phyloP scores from a whole-genome alignment of 1,140 invertebrate genomes.

The Neotoxoptera formosana region DNA sequence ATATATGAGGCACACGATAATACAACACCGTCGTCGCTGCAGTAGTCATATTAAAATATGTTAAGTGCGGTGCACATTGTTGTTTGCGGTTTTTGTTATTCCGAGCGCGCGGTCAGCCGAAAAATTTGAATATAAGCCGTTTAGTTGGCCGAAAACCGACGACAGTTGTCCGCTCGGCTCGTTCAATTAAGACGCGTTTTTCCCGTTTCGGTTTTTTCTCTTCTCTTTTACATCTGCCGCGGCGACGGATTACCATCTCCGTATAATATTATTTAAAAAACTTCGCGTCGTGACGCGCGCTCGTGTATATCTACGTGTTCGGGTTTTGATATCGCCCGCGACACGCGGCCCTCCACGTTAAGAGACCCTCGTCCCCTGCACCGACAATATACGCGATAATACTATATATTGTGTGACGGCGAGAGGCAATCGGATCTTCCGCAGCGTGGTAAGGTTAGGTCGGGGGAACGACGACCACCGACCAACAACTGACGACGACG shows the following conservation, averaged over 20 bases:
- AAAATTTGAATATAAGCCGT: conserved; percentile 16
- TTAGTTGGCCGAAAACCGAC: neutral
- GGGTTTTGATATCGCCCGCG: neutral
- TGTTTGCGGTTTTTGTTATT: conserved; percentile 36
- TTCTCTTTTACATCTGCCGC: neutral
- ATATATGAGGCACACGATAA: neutral
- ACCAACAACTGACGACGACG: neutral
- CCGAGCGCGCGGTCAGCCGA: neutral
- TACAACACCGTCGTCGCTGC: neutral
- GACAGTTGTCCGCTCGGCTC: neutral
- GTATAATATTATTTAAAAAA: neutral
- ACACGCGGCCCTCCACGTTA: neutral
- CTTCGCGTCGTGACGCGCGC: neutral
- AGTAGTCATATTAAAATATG: neutral
- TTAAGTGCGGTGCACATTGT: neutral
- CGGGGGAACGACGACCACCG: neutral
- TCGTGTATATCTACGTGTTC: neutral
- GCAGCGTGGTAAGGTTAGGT: neutral
- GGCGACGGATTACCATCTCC: neutral
- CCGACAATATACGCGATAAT: neutral
- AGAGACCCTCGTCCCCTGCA: neutral
- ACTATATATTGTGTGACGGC: neutral
- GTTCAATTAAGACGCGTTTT: conserved; percentile 28
- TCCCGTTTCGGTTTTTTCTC: neutral
- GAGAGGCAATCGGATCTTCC: neutral